phyloP scores from a whole-genome alignment of 1,140 invertebrate species.

The Arctopsyche grandis region DNA sequence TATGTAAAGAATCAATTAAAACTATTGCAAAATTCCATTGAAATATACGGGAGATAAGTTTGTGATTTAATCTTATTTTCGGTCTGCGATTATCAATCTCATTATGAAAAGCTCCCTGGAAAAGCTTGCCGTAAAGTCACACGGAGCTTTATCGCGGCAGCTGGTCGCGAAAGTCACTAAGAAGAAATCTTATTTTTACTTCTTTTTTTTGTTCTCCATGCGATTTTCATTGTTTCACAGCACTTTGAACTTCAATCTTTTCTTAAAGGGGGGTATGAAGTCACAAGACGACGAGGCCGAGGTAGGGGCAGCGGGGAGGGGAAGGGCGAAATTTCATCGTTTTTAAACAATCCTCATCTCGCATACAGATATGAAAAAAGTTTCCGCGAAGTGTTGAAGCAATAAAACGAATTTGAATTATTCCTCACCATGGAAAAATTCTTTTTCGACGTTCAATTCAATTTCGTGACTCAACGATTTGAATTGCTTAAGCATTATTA shows the following conservation, averaged over 20 bases:
- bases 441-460: too few relatives aligned
- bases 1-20: too few relatives aligned
- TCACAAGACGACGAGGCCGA: too few relatives aligned
- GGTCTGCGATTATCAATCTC: constrained; percentile 28
- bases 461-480: too few relatives aligned
- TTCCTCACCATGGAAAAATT: background rate
- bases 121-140: constrained; percentile 24
- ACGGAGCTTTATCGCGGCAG: constrained; percentile 19
- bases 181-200: constrained; percentile 21
- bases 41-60: background rate
- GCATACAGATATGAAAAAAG: constrained; percentile 17
- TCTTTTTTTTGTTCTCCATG: background rate
- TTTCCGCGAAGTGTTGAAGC: background rate
- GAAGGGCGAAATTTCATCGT: constrained; percentile 12
- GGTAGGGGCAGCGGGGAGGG: background rate
- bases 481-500: too few relatives aligned
- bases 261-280: background rate
- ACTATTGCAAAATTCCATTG: too few relatives aligned
- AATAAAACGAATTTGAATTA: constrained; percentile 3
- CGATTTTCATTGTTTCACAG: constrained; percentile 30
- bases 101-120: constrained; percentile 16
- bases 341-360: constrained; percentile 25
- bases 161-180: constrained; percentile 14
- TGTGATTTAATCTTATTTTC: constrained; percentile 19
- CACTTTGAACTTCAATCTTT: constrained; percentile 17